These are phyloP conservation scores for Phocides pigmalion DNA, from an alignment of 1,140 invertebrate species.

Conservation along the genomic window DNA sequence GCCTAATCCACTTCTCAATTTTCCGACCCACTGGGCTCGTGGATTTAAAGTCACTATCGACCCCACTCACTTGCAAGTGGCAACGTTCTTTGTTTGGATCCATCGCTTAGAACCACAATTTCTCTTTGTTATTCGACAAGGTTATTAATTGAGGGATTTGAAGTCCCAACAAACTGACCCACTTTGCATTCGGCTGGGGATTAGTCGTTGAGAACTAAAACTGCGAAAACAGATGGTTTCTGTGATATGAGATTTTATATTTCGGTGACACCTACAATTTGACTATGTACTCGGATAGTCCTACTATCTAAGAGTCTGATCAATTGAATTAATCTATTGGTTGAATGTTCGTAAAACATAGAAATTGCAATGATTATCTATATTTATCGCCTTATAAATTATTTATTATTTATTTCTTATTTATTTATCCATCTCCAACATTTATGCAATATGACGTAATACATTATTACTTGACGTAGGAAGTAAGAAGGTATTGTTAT, in stretches of 20 bases:
- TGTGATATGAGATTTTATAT: neutral
- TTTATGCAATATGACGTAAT: no score
- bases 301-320: neutral
- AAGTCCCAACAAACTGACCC: constrained; percentile 25
- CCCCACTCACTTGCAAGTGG: constrained; percentile 46
- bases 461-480: no score
- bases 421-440: no score
- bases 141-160: constrained; percentile 29
- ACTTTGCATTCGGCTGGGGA: constrained; percentile 12
- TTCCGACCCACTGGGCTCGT: constrained; percentile 67
- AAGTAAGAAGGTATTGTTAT: no score
- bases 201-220: constrained; percentile 17
- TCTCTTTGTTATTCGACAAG: constrained; percentile 27
- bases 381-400: no score
- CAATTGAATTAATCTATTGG: neutral
- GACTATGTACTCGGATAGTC: neutral
- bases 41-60: constrained; percentile 63
- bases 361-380: no score
- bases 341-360: neutral
- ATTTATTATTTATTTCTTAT: no score
- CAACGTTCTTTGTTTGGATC: constrained; percentile 33
- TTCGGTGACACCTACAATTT: neutral
- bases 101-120: constrained; percentile 22
- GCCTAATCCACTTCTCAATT: constrained; percentile 82
- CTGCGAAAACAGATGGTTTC: neutral